Percentiles rank a stretch among this genome's conserved stretches.
These are phyloP conservation scores for Mus minutoides DNA, from an alignment of 2,797 vertebrate genomes.

Conservation along the genomic window DNA sequence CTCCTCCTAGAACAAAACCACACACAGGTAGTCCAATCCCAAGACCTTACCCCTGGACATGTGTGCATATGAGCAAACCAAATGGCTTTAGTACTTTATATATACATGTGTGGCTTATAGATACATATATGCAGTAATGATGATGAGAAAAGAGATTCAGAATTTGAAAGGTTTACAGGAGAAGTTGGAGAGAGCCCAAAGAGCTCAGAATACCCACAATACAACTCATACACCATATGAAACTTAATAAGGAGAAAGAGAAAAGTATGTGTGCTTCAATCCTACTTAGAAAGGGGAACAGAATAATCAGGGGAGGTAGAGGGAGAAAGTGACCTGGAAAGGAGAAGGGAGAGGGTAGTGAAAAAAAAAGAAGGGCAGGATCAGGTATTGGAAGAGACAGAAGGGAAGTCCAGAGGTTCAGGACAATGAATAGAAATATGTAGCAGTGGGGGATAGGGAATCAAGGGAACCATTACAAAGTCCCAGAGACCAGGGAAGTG, in stretches of 20 bases:
- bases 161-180: neutral
- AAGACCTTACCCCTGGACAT: neutral
- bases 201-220: neutral
- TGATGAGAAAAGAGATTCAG: too few species aligned
- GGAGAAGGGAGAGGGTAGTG: too few species aligned
- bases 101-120: neutral
- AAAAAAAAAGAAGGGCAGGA: neutral
- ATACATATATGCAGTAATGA: neutral
- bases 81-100: neutral
- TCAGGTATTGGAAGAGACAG: neutral
- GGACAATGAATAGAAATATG: neutral
- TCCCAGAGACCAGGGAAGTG: neutral
- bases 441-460: neutral
- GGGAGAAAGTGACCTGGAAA: neutral
- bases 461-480: neutral
- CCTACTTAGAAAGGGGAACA: neutral
- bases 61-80: neutral
- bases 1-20: neutral
- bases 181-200: neutral
- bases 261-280: neutral
- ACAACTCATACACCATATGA: neutral
- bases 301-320: neutral
- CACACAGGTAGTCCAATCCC: neutral
- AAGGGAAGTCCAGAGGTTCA: neutral
- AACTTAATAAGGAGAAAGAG: neutral